A percentile compares a stretch with the other conserved stretches of the same genome.
Conservation (phyloP, 2,797 vertebrate species). For the Alosa sapidissima region DNA sequence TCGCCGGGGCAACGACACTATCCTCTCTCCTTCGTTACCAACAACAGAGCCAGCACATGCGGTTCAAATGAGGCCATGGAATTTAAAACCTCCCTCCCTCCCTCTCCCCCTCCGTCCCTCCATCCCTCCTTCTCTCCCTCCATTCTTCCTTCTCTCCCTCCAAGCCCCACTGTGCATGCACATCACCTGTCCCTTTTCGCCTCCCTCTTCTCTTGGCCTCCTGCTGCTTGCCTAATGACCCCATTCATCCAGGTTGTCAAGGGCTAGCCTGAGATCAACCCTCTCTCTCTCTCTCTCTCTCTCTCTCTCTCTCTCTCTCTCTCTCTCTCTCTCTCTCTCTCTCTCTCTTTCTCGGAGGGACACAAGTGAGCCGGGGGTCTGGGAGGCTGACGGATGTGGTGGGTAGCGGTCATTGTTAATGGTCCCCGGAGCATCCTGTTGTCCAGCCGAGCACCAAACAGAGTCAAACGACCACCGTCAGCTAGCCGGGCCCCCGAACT, state of each 20-base stretch:
- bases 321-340: no score
- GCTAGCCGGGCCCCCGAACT: background rate
- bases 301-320: background rate
- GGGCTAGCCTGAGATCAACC: background rate
- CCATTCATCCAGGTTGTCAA: conserved; percentile 20
- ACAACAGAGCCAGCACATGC: background rate
- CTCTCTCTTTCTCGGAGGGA: background rate
- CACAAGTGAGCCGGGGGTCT: background rate
- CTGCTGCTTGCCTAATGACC: conserved; percentile 2
- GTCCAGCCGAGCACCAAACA: background rate
- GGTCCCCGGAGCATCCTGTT: background rate
- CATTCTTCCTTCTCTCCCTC: background rate
- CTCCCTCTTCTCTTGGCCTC: background rate
- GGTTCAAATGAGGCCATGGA: background rate
- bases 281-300: background rate
- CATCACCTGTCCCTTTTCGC: background rate
- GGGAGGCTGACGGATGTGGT: background rate
- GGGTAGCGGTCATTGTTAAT: background rate
- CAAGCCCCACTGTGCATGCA: background rate
- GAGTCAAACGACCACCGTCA: conserved; percentile 7
- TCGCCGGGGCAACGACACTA: background rate
- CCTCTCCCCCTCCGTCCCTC: background rate
- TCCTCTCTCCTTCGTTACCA: background rate
- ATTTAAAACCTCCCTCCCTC: background rate
- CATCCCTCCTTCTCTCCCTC: background rate